Percentiles rank a stretch among this genome's conserved stretches.
Conservation (phyloP, 1,140 invertebrate genomes). For the Danaus melanippus region DNA sequence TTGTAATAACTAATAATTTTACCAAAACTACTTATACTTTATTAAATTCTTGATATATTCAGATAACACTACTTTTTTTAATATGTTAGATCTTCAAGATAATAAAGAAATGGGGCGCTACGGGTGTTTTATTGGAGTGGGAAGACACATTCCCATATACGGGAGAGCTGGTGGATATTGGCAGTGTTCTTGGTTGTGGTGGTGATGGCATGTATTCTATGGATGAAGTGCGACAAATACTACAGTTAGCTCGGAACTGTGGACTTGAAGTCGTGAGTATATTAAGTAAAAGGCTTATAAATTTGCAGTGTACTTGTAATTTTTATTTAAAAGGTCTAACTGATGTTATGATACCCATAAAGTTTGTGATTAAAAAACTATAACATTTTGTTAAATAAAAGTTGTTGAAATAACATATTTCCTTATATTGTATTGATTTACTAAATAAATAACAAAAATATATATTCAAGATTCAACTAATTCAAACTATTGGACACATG, state of each 20-base stretch:
- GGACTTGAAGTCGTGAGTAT: slow-evolving; percentile 57
- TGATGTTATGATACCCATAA: no score
- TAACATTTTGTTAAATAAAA: no score
- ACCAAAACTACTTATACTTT: no score
- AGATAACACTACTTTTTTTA: neutral
- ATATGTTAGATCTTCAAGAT: slow-evolving; percentile 25
- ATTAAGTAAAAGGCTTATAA: slow-evolving; percentile 2
- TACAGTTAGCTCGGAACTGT: slow-evolving; percentile 54
- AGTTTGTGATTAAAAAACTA: no score
- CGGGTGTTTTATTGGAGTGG: slow-evolving; percentile 91
- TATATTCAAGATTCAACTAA: slow-evolving; percentile 80
- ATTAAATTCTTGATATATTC: no score
- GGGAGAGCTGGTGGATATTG: slow-evolving; percentile 76
- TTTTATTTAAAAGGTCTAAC: no score
- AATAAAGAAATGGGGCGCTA: slow-evolving; percentile 79
- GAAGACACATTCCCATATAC: slow-evolving; percentile 94
- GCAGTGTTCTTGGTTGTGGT: slow-evolving; percentile 66
- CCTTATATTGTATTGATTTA: no score
- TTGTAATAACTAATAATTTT: neutral
- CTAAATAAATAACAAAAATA: no score
- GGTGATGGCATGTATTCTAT: slow-evolving; percentile 63
- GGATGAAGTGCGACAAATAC: slow-evolving; percentile 60
- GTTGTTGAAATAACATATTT: no score
- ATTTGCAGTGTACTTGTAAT: no score
- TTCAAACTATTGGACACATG: slow-evolving; percentile 96